Conservation (phyloP, 2,888 invertebrate species). For the Cephus sareptanus region DNA sequence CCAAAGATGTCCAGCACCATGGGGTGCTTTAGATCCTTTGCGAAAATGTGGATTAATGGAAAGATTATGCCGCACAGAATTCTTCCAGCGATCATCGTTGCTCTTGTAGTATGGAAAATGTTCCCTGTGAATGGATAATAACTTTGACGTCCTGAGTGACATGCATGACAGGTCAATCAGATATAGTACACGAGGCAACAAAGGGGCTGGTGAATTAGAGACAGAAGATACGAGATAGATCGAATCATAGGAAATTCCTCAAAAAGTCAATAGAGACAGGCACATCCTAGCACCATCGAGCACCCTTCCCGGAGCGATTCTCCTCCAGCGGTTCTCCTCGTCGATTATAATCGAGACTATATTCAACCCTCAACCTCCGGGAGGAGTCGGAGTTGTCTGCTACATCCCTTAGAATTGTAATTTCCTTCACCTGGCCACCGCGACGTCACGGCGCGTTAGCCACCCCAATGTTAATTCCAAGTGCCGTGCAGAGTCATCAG, state of each 20-base stretch:
- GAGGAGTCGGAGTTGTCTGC: background rate
- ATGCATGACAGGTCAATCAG: background rate
- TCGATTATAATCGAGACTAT: conserved; percentile 11
- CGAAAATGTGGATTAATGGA: conserved; percentile 93
- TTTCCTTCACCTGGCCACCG: conserved; percentile 52
- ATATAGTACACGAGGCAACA: no score
- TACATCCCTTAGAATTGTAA: conserved; percentile 26
- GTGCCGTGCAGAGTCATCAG: background rate
- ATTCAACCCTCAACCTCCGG: conserved; percentile 21
- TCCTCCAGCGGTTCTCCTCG: conserved; percentile 6
- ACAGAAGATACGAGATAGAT: no score
- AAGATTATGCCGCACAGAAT: conserved; percentile 89
- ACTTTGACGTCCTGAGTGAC: background rate
- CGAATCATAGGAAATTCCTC: background rate
- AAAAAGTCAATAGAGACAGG: conserved; percentile 35
- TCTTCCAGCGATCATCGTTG: conserved; percentile 93
- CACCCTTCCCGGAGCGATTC: conserved; percentile 16
- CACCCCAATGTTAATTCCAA: conserved; percentile 44
- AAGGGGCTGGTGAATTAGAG: no score
- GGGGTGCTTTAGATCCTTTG: conserved; percentile 86
- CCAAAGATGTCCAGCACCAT: conserved; percentile 92
- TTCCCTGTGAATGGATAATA: conserved; percentile 71
- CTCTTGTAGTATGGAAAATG: conserved; percentile 90
- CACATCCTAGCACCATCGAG: conserved; percentile 37
- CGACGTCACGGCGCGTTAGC: conserved; percentile 51